These are phyloP conservation scores for Protodeltote pygarga DNA, from an alignment of 2,888 invertebrate species.

Conservation along the genomic window DNA sequence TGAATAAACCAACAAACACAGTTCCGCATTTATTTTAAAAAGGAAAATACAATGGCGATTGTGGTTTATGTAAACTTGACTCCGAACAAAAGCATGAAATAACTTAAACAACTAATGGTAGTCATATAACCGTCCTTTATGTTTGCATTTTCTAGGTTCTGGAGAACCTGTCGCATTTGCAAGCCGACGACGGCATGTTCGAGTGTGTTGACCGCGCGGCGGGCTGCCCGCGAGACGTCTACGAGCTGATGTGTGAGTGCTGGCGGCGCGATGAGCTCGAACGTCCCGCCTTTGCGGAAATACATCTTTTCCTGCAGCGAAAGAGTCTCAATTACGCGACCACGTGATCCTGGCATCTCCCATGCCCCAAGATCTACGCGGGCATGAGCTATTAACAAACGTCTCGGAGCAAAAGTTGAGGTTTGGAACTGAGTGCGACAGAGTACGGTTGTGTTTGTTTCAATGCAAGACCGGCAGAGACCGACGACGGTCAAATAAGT, in stretches of 20 bases:
- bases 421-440: conserved; percentile 2
- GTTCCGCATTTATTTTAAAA: no score
- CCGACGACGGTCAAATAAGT: neutral
- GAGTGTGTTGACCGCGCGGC: conserved; percentile 89
- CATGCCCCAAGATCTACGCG: conserved; percentile 43
- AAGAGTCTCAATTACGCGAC: conserved; percentile 58
- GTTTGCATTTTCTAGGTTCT: conserved; percentile 86
- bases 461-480: neutral
- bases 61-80: no score
- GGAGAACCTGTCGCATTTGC: conserved; percentile 92
- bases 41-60: no score
- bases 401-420: conserved; percentile 48
- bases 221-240: conserved; percentile 92
- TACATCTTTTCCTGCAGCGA: conserved; percentile 93
- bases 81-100: no score
- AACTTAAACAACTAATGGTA: no score
- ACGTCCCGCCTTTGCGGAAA: conserved; percentile 93
- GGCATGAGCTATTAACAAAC: conserved; percentile 51
- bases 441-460: conserved; percentile 17
- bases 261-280: conserved; percentile 92
- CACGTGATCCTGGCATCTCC: conserved; percentile 66
- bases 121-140: no score
- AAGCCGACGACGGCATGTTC: conserved; percentile 88
- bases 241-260: conserved; percentile 94
- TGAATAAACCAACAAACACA: no score